These are phyloP conservation scores for Emys orbicularis DNA, from an alignment of 2,797 vertebrate species.

Conservation along the genomic window DNA sequence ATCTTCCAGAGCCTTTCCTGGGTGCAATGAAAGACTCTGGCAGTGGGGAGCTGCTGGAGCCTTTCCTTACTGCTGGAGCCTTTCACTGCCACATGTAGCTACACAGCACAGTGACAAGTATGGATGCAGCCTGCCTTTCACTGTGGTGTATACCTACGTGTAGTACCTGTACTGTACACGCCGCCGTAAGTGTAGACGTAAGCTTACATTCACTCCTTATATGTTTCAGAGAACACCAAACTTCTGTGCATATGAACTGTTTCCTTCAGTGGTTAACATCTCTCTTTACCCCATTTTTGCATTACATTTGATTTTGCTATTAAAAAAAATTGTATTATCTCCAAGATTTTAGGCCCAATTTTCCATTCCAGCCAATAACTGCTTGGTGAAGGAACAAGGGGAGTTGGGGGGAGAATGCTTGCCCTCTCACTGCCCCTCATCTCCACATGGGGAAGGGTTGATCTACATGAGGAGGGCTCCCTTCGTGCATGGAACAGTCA, in stretches of 20 bases:
- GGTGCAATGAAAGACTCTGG: neutral
- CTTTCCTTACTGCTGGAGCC: neutral
- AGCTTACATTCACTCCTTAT: neutral
- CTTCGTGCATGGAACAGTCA: neutral
- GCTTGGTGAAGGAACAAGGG: neutral
- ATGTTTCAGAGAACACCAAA: neutral
- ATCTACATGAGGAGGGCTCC: neutral
- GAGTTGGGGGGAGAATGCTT: neutral
- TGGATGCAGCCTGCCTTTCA: neutral
- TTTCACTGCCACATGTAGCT: neutral
- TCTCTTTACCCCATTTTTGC: neutral
- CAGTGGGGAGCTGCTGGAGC: neutral
- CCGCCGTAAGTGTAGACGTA: neutral
- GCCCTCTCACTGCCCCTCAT: neutral
- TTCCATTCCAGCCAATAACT: neutral
- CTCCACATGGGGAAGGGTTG: neutral
- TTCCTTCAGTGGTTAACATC: neutral
- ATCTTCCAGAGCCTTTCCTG: neutral
- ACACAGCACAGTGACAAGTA: neutral
- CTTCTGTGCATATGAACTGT: neutral
- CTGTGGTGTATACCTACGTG: neutral
- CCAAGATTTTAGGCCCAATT: neutral
- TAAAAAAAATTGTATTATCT: neutral
- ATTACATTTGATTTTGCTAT: neutral
- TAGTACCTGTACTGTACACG: neutral